These are phyloP conservation scores for Hedychridium roseum DNA, from an alignment of 2,888 invertebrate species.

Conservation along the genomic window DNA sequence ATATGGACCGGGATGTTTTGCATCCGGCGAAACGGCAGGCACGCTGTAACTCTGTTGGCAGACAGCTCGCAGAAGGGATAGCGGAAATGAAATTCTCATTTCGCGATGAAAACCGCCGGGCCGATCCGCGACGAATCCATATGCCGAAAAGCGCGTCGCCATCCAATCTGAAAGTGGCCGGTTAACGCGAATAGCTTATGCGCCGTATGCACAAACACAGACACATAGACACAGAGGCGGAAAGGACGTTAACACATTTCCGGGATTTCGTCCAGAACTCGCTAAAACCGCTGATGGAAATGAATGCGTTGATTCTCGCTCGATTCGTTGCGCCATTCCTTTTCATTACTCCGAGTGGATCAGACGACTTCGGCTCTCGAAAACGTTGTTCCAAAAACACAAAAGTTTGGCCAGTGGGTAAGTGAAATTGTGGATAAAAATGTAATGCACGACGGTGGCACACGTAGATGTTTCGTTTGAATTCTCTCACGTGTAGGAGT, in stretches of 20 bases:
- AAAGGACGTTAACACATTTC: conserved; percentile 6
- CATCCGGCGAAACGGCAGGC: too few relatives aligned
- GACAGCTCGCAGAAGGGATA: conserved; percentile 15
- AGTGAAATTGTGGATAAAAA: too few relatives aligned
- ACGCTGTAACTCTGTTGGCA: conserved; percentile 22
- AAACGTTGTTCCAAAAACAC: too few relatives aligned
- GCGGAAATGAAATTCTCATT: conserved; percentile 49
- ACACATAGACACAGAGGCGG: too few relatives aligned
- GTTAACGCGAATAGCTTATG: conserved; percentile 43
- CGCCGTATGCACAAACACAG: conserved; percentile 27
- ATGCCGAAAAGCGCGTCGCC: conserved; percentile 42
- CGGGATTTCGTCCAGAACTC: conserved; percentile 25
- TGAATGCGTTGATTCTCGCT: conserved; percentile 10
- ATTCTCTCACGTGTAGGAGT: too few relatives aligned
- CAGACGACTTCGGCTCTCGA: too few relatives aligned
- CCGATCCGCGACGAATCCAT: conserved; percentile 49
- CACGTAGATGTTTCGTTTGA: too few relatives aligned
- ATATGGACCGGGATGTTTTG: too few relatives aligned
- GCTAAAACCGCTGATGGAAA: conserved; percentile 34
- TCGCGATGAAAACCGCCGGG: conserved; percentile 42
- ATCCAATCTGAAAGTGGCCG: conserved; percentile 49
- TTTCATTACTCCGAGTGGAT: conserved; percentile 6
- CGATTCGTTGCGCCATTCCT: not conserved
- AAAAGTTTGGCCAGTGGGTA: too few relatives aligned
- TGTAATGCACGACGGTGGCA: too few relatives aligned